phyloP scores from a whole-genome alignment of 1,140 invertebrate genomes.

The Pogonomyrmex californicus region DNA sequence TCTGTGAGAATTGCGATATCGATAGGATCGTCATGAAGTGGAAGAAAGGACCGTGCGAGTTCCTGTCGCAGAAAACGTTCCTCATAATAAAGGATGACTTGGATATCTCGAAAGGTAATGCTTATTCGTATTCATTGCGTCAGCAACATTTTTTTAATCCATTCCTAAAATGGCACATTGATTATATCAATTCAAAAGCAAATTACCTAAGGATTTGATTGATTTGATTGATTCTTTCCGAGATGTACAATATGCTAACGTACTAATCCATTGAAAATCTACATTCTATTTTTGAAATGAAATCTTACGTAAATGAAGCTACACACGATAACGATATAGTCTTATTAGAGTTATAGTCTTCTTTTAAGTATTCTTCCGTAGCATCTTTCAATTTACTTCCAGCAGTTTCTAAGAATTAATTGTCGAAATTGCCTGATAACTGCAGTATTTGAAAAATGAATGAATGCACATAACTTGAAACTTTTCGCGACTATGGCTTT shows the following conservation, averaged over 20 bases:
- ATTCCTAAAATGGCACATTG: background rate
- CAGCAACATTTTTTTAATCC: background rate
- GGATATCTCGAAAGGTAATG: constrained; percentile 73
- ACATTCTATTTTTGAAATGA: background rate
- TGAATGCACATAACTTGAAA: background rate
- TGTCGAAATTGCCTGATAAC: background rate
- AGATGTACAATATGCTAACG: background rate
- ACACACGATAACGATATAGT: background rate
- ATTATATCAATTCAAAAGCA: background rate
- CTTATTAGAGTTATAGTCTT: background rate
- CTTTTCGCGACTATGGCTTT: background rate
- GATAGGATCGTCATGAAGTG: constrained; percentile 79
- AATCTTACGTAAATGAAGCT: background rate
- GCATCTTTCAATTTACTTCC: background rate
- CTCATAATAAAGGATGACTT: constrained; percentile 79
- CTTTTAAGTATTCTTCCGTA: background rate
- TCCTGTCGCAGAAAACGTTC: constrained; percentile 81
- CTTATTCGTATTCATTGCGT: background rate
- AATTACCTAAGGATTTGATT: background rate
- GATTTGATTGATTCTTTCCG: background rate
- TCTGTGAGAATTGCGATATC: constrained; percentile 18
- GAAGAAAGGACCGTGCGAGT: constrained; percentile 74
- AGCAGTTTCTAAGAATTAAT: background rate
- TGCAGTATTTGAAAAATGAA: background rate
- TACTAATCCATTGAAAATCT: background rate